A percentile compares a stretch with the other conserved stretches of the same genome.
Evolutionary conservation across 2,797 vertebrate genomes (phyloP).

Genomic region (Acridotheres tristis): DNA sequence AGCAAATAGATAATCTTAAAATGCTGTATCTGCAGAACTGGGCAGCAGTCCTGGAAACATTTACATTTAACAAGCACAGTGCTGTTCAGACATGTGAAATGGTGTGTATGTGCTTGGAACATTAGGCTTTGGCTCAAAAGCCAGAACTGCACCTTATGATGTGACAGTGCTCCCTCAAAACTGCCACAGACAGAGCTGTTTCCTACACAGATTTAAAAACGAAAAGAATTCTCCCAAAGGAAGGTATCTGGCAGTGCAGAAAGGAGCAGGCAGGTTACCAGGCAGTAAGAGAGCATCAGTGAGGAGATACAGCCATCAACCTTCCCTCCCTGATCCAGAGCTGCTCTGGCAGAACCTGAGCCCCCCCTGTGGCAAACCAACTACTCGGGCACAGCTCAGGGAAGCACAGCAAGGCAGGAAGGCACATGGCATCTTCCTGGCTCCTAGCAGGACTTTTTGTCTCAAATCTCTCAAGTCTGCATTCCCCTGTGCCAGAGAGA

Average conservation of each 20-base stretch:
- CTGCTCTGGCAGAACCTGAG: not conserved
- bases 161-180: not conserved
- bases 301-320: not conserved
- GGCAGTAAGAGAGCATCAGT: not conserved
- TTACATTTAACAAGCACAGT: not conserved
- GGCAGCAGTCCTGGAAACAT: constrained; percentile 21
- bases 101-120: not conserved
- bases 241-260: not conserved
- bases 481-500: not conserved
- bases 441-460: not conserved
- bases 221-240: not conserved
- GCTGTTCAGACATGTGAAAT: not conserved
- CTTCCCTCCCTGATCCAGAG: not conserved
- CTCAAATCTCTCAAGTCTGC: not conserved
- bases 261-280: not conserved
- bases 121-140: not conserved
- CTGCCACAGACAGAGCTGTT: not conserved
- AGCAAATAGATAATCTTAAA: constrained; percentile 43
- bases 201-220: not conserved
- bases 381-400: not conserved
- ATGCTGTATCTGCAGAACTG: not conserved
- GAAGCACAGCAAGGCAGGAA: not conserved
- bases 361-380: not conserved
- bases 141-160: not conserved
- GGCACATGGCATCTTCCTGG: not conserved